Percentiles rank a stretch among this genome's conserved stretches.
Conservation (phyloP, 2,888 invertebrate species). For the Sinotaia quadrata region DNA sequence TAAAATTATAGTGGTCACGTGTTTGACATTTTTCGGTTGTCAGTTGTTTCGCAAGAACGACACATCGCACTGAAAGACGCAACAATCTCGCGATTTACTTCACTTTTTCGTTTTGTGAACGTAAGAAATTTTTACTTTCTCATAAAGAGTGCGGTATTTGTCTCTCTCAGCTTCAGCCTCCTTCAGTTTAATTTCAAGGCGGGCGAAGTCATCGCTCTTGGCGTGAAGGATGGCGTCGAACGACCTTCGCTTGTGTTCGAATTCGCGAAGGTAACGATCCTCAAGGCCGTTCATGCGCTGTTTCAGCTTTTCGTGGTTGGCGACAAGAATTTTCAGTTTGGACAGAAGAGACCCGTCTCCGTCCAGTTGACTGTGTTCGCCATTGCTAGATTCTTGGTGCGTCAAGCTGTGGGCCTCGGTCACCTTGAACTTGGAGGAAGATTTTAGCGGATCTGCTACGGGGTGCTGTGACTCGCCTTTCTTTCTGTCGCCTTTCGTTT, state of each 20-base stretch:
- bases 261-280: constrained; percentile 24
- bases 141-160: constrained; percentile 49
- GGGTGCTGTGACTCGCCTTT: too few relatives aligned
- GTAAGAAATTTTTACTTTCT: constrained; percentile 47
- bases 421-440: too few relatives aligned
- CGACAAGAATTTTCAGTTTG: constrained; percentile 30
- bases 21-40: too few relatives aligned
- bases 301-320: constrained; percentile 28
- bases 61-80: too few relatives aligned
- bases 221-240: constrained; percentile 33
- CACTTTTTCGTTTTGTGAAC: neutral
- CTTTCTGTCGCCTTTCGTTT: too few relatives aligned
- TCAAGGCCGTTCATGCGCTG: constrained; percentile 15
- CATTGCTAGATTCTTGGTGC: too few relatives aligned
- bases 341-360: constrained; percentile 13
- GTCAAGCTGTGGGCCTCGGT: too few relatives aligned
- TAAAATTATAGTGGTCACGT: too few relatives aligned
- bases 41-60: too few relatives aligned
- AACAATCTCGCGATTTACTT: neutral
- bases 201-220: constrained; percentile 44
- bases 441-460: too few relatives aligned
- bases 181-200: constrained; percentile 42
- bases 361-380: neutral
- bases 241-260: constrained; percentile 15
- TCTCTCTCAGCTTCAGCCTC: constrained; percentile 53